phyloP scores from a whole-genome alignment of 2,888 invertebrate species.

The Ethmia dodecea region DNA sequence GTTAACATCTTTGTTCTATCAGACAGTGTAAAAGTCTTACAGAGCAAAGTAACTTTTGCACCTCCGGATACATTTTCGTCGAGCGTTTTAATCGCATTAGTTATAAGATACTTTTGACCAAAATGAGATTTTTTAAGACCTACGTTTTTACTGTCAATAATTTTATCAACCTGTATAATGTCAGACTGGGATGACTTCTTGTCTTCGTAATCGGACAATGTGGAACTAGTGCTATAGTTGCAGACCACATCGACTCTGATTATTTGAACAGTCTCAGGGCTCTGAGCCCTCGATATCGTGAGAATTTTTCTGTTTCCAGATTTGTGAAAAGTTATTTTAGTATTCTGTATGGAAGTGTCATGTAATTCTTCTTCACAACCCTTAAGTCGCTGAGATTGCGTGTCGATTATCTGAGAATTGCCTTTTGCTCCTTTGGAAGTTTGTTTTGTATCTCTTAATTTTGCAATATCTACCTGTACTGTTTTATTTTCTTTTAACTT shows the following conservation, averaged over 20 bases:
- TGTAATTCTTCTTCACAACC: slow-evolving; percentile 6
- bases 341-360: slow-evolving; percentile 29
- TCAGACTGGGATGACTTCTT: slow-evolving; percentile 6
- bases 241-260: slow-evolving; percentile 71
- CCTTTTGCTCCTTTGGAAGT: too few species aligned
- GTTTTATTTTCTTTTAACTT: slow-evolving; percentile 43
- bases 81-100: slow-evolving; percentile 55
- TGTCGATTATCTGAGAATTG: not conserved
- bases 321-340: slow-evolving; percentile 51
- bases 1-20: slow-evolving; percentile 33
- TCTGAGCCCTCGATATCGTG: slow-evolving; percentile 61
- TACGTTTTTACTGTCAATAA: slow-evolving; percentile 22
- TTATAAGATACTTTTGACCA: slow-evolving; percentile 54
- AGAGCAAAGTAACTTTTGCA: slow-evolving; percentile 63
- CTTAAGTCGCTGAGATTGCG: not conserved
- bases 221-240: slow-evolving; percentile 39
- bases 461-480: slow-evolving; percentile 34
- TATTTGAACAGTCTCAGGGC: slow-evolving; percentile 68
- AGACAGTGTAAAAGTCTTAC: slow-evolving; percentile 61
- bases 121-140: slow-evolving; percentile 39
- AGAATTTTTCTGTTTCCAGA: slow-evolving; percentile 60
- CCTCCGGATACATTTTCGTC: slow-evolving; percentile 57
- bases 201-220: slow-evolving; percentile 40
- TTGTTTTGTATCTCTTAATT: slow-evolving; percentile 10
- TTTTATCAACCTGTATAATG: slow-evolving; percentile 4